Percentiles rank a stretch among this genome's conserved stretches.
Conservation (phyloP, 1,140 invertebrate species). For the Calephelis virginiensis region DNA sequence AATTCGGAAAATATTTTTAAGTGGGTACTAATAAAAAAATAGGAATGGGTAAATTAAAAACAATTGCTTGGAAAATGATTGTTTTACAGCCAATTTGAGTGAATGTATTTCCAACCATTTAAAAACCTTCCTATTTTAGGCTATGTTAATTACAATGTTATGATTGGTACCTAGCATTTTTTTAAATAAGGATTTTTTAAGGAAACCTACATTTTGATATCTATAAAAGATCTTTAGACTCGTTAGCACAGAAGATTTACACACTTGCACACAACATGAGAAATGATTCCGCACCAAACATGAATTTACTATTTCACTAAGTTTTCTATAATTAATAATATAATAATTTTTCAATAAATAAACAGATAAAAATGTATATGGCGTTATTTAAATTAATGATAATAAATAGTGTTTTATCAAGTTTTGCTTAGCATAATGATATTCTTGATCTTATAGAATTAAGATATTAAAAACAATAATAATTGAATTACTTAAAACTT, state of each 20-base stretch:
- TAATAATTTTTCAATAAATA: constrained; percentile 9
- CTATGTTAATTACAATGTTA: too few relatives aligned
- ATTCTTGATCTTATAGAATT: background rate
- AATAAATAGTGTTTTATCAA: background rate
- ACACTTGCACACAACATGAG: constrained; percentile 11
- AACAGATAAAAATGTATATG: constrained; percentile 2
- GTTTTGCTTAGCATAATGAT: constrained; percentile 5
- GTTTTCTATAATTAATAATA: constrained; percentile 19
- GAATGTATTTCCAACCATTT: too few relatives aligned
- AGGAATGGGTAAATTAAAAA: too few relatives aligned
- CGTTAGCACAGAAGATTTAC: constrained; percentile 22
- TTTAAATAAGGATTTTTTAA: too few relatives aligned
- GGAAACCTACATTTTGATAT: background rate
- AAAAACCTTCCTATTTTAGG: too few relatives aligned
- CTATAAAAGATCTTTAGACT: background rate
- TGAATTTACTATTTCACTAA: constrained; percentile 20
- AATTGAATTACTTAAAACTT: background rate
- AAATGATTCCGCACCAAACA: constrained; percentile 28
- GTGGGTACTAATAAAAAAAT: too few relatives aligned
- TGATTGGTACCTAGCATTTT: too few relatives aligned
- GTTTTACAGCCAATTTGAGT: too few relatives aligned
- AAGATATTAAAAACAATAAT: background rate
- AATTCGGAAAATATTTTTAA: too few relatives aligned
- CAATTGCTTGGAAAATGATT: too few relatives aligned
- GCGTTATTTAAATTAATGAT: constrained; percentile 11